Conservation (phyloP, 37 sponge, comb jelly and placozoan genomes). For the Diacarnus erythraeanus region DNA sequence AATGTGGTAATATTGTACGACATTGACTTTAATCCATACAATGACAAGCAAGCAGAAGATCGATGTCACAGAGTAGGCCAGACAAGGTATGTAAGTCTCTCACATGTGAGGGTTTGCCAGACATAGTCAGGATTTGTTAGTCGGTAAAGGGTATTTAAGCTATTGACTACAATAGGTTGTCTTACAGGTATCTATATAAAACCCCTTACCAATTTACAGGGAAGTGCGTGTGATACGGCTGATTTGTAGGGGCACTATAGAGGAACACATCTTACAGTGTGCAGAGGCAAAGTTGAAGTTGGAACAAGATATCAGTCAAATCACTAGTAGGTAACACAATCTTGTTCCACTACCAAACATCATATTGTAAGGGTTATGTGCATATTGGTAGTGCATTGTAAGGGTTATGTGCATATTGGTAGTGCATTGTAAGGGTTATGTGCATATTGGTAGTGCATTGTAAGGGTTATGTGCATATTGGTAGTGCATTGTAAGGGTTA, state of each 20-base stretch:
- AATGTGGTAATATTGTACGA: conserved; percentile 64
- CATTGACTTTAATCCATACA: conserved; percentile 73
- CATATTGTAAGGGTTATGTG: too few species aligned
- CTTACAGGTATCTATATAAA: neutral
- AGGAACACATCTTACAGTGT: conserved; percentile 46
- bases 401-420: too few species aligned
- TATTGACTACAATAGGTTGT: neutral
- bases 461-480: too few species aligned
- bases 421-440: too few species aligned
- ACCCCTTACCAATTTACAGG: conserved; percentile 1
- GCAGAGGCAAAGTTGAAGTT: conserved; percentile 50
- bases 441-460: too few species aligned
- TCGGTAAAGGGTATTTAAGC: neutral
- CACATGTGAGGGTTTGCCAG: too few species aligned
- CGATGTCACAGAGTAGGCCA: conserved; percentile 71
- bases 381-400: too few species aligned
- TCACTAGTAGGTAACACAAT: too few species aligned
- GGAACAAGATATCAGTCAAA: conserved; percentile 40
- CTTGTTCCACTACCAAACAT: too few species aligned
- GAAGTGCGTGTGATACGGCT: conserved; percentile 39
- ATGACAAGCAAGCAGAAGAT: conserved; percentile 71
- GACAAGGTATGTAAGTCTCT: conserved; percentile 36
- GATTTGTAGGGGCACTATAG: conserved; percentile 48
- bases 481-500: too few species aligned
- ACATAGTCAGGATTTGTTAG: neutral